Evolutionary conservation across 1,140 invertebrate genomes (phyloP), one percentile per base, ranked within the genome.

Genomic region (Drosophila mauritiana): DNA sequence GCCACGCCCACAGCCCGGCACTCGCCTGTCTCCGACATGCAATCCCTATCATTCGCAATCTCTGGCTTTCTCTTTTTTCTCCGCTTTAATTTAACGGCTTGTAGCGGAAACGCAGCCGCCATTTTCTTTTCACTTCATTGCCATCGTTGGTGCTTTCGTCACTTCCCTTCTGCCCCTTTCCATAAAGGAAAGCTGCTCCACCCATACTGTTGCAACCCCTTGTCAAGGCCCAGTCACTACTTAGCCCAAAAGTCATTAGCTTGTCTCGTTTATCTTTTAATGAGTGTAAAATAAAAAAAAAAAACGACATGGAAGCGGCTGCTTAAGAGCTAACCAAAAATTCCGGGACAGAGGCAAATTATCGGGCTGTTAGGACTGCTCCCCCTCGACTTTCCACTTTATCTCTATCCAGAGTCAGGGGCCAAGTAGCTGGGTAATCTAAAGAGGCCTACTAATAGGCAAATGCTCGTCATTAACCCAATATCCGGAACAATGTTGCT

Each of bases 251-350:
- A 73, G 80, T 90, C 84, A 88, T 88, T 88, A 88, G 84, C 84
- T 84, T 89, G 84, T 88, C 84, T 77, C 84, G 80, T 83, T 89
- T 89, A 89, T 89, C 84, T 89, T 89, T 89, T 89, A 89, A 89
- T 89, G 84, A 89, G 84, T 89, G 83, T 80, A 80, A 89, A 88
- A 88, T 79, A 79, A 7, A 31, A 31, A 8, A 8, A 31, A 31
- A 78, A 86, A 85, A 86, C 39, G 39, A 74, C 51, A 52, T 46
- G 52, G 42, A 51, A 36, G 59, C 15, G 46, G 31, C 53, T 36
- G 43, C 45, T 70, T 69, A 64, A 51, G 22, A 39, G 70, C 67
- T 61, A 39, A 55, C 70, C 70, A 49, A 74, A 73, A 74, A 62
- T 62, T 55, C 27, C 43, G 15, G 53, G 49, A 12, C 49, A 37